Evolutionary conservation across 2,113 vertebrate species (phyloP), one percentile per base, ranked within the genome.

Genomic region (Meleagris gallopavo): DNA sequence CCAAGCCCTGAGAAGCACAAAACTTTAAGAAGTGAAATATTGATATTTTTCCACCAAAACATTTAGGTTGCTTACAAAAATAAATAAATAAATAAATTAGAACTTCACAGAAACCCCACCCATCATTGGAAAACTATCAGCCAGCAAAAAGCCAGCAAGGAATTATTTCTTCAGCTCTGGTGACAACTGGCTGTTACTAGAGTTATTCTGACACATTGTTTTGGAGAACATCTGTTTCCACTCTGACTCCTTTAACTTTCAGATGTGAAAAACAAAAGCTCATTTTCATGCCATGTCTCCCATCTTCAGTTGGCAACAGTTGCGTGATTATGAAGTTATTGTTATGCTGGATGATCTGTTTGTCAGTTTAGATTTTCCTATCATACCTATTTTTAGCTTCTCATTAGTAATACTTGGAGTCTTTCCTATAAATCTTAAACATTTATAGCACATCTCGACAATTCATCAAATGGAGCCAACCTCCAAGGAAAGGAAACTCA

Each of bases 261-360:
- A 95, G 90, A 97, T 95, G 94, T 95, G 90, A 89, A 95, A 86
- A 96, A 96, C 96, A 97, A 96, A 96, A 96, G 83, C 88, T 94
- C 40, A 40, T 96, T 96, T 96, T 96, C 91, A 86, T 94, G 91
- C 89, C 83, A 82, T 46, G 66, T 94, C 86, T 92, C 91, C 94
- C 94, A 84, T 95, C 89, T 92, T 93, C 87, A 71, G 57, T 13
- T 97, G 96, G 92, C 96, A 96, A 70, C 69, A 52, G 67, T 87
- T 82, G 60, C 14, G 9, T 66, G 86, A 94, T 91, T 90, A 93
- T 85, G 81, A 94, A 96, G 82, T 95, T 93, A 94, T 88, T 96
- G 93, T 96, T 94, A 70, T 38, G 58, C 72, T 86, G 85, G 84
- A 91, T 90, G 90, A 95, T 94, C 95, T 75, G 83, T 93, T 89